Base-by-base conservation (phyloP, 1,140 invertebrate genomes). In the Metopolophium dirhodum region DNA sequence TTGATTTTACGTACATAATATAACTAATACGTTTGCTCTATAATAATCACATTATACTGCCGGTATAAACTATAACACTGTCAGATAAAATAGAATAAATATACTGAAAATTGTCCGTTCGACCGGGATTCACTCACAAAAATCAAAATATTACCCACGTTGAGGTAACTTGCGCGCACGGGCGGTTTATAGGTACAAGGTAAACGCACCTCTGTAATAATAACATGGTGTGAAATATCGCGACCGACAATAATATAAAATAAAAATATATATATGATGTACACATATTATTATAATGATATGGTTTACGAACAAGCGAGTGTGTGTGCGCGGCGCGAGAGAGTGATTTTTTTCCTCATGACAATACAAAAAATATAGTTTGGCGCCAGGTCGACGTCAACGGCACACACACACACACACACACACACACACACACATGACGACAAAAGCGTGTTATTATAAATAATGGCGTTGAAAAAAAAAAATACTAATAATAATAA, bases 381-480 rank as follows among this genome's bases (percentile, higher is more conserved):
- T 45, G 90, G 90, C 90, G 90, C 90, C 90, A 91, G 57, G 90
- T 47, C 61, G 90, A 47, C 90, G 90, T 68, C 57, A 54, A 90
- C 88, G 37, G 35, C 51, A 57, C 22, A 87, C 6, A 51, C 20
- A 35, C n/a, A n/a, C 47, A 30, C 49, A n/a, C 47, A 14, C n/a
- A 68, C 57, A 30, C 61, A n/a, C 26, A 61, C 26, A 57, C 30
- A 57, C 49, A 37, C 37, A 37, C 37, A 37, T 2, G 2, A 35
- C 23, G n/a, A 90, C 51, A 90, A 90, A 90, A 61, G 54, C 37
- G 18, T 68, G 89, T 90, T 90, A 61, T 41, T 61, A 61, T 90
- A 90, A 90, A 90, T 90, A 90, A 90, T 68, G 89, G 89, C 57
- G 89, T 90, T 30, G 86, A n/a, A 49, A n/a, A 85, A 85, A 30